These are phyloP conservation scores for Hesperia comma DNA, from an alignment of 2,888 invertebrate genomes.

Conservation along the genomic window DNA sequence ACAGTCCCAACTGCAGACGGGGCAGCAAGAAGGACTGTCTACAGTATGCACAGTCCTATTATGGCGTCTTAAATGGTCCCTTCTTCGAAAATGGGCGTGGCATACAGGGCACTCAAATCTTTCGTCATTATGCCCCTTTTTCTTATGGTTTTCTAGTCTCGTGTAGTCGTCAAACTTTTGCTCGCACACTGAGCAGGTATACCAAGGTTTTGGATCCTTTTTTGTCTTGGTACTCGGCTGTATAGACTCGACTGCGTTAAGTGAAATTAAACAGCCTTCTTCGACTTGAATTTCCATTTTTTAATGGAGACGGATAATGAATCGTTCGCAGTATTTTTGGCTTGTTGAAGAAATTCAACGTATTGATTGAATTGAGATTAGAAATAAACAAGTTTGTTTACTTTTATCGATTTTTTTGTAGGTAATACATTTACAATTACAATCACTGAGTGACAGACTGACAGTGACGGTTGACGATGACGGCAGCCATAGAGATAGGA, in stretches of 20 bases:
- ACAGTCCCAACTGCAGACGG: conserved; percentile 56
- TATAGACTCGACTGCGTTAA: neutral
- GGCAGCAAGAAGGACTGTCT: conserved; percentile 51
- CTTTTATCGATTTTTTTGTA: too few relatives aligned
- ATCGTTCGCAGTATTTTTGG: too few relatives aligned
- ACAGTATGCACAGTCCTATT: conserved; percentile 54
- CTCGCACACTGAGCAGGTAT: neutral
- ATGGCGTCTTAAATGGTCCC: conserved; percentile 63
- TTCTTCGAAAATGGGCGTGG: conserved; percentile 53
- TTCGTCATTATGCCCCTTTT: neutral
- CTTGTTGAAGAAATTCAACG: too few relatives aligned
- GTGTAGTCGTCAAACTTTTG: neutral
- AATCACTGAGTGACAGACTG: too few relatives aligned
- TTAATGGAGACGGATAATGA: too few relatives aligned
- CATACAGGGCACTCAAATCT: conserved; percentile 52
- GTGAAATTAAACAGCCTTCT: too few relatives aligned
- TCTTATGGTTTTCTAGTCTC: neutral
- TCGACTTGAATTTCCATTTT: too few relatives aligned
- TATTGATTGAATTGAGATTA: too few relatives aligned
- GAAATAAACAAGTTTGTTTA: too few relatives aligned
- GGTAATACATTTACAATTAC: too few relatives aligned
- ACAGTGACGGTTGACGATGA: too few relatives aligned
- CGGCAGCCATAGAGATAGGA: too few relatives aligned
- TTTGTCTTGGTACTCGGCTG: neutral
- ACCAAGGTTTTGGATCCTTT: neutral